Evolutionary conservation across 2,888 invertebrate species (phyloP).

Genomic region (Pammene aurita): DNA sequence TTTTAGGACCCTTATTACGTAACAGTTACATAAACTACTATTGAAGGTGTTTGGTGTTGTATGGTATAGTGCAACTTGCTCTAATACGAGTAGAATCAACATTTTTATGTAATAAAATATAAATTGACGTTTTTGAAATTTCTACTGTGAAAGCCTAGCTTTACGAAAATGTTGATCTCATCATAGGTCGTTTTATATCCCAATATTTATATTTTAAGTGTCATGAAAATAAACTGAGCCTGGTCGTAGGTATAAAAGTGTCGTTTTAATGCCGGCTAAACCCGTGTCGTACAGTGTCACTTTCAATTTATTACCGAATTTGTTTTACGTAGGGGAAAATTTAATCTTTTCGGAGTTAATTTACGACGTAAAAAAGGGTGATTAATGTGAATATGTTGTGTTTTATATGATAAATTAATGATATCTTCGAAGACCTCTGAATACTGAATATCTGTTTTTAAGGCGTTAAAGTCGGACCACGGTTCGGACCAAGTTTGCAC

Average conservation of each 20-base stretch:
- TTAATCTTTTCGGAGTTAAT: constrained; percentile 13
- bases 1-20: no score
- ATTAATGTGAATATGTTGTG: not conserved
- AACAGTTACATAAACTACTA: no score
- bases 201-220: not conserved
- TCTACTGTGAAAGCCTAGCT: no score
- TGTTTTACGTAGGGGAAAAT: constrained; percentile 6
- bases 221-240: constrained; percentile 1
- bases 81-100: no score
- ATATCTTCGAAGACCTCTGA: no score
- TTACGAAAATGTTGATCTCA: not conserved
- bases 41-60: no score
- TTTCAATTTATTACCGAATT: constrained; percentile 32
- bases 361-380: constrained; percentile 3
- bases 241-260: constrained; percentile 17
- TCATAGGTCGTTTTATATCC: not conserved
- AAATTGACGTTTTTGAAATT: no score
- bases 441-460: no score
- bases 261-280: constrained; percentile 15
- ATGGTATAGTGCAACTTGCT: no score
- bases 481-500: no score
- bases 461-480: no score
- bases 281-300: constrained; percentile 1
- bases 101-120: no score
- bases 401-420: not conserved